Conservation (phyloP, 2,888 invertebrate species). For the Athrips mouffetella region DNA sequence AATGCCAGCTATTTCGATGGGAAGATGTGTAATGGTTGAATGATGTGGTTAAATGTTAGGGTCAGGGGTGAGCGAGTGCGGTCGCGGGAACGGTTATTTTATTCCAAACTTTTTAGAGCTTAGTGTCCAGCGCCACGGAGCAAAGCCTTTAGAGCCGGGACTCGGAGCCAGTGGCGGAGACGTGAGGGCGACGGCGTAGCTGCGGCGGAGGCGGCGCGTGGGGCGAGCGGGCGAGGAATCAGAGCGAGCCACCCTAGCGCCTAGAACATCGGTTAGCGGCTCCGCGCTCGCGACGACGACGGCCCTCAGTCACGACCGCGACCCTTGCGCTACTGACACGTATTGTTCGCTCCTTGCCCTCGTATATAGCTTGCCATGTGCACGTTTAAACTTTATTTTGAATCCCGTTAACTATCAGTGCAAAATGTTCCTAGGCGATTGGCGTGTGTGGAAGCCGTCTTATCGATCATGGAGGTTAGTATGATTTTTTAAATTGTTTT, state of each 20-base stretch:
- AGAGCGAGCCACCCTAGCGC: too few relatives aligned
- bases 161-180: constrained; percentile 4
- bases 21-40: background rate
- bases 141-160: constrained; percentile 14
- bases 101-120: constrained; percentile 18
- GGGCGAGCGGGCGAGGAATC: constrained; percentile 15
- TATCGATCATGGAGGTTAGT: constrained; percentile 40
- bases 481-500: constrained; percentile 19
- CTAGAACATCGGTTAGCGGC: constrained; percentile 24
- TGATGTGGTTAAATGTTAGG: constrained; percentile 7
- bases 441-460: constrained; percentile 25
- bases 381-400: constrained; percentile 55
- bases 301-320: constrained; percentile 41
- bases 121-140: constrained; percentile 12
- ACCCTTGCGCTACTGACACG: constrained; percentile 30
- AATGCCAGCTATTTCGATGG: too few relatives aligned
- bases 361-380: constrained; percentile 46
- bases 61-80: background rate
- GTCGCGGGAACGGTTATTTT: constrained; percentile 12
- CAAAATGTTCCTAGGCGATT: constrained; percentile 40
- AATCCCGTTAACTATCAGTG: constrained; percentile 36
- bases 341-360: constrained; percentile 20
- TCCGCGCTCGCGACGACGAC: constrained; percentile 13
- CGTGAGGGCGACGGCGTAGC: constrained; percentile 13
- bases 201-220: constrained; percentile 19